Base-by-base conservation (phyloP, 2,113 vertebrate species). In the Pelobates fuscus region DNA sequence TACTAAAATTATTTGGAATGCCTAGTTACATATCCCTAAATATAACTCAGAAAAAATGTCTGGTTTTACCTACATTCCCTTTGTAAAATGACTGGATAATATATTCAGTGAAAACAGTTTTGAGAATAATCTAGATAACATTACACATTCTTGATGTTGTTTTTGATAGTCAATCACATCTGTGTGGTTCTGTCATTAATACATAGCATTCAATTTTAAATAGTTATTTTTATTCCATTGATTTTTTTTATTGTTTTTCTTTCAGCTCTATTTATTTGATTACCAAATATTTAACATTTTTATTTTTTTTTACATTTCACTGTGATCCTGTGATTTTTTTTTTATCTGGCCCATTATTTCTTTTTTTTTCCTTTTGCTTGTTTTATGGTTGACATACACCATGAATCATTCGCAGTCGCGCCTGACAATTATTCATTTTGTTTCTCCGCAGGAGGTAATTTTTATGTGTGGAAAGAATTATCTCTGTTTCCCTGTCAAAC, bases 361-460 rank as follows among this genome's bases (percentile, higher is more conserved):
- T 76, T 76, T 76, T 67, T 76, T 76, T 76, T 37, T 1, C 32
- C 32, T 10, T 37, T 37, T 37, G 32, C 32, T 37, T 37, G 32
- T 37, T 37, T 76, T 76, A 67, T 59, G 72, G 54, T 60, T 76
- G 72, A 67, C 64, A 49, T 60, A 60, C 41, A 60, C 66, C 44
- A 66, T 76, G 72, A 67, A 76, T 76, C 65, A 76, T 76, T 67
- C 25, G 30, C 27, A 60, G 63, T 24, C 63, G 59, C 44, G 63
- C 66, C 64, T 67, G 72, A 76, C 72, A 67, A 76, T 76, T 67
- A 76, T 76, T 76, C 72, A 76, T 76, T 76, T 76, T 55, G 54
- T 64, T 76, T 23, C 72, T 67, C 72, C 18, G 72, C 72, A n/a
- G 72, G 72, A 76, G 72, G 72, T 67, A 76, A 67, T 43, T 60